Evolutionary conservation across 2,797 vertebrate species (phyloP).

Genomic region (Esox masquinongy): DNA sequence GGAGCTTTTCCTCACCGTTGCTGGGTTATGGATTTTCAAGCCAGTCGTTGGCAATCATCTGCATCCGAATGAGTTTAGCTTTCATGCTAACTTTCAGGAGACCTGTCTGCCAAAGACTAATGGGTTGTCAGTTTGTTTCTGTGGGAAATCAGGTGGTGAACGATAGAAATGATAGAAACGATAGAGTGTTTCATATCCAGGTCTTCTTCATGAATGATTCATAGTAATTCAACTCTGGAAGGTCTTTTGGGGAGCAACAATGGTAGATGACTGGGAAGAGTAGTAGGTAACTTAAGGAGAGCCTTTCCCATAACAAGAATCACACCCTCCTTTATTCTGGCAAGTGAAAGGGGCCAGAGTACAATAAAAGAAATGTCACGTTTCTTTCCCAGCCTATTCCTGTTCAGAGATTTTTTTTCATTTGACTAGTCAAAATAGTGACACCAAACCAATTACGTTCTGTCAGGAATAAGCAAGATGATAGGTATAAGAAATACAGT

Average conservation of each 20-base stretch:
- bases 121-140: neutral
- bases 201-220: constrained; percentile 48
- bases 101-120: neutral
- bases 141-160: constrained; percentile 1
- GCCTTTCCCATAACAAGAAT: constrained; percentile 38
- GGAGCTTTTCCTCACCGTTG: neutral
- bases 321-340: constrained; percentile 56
- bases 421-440: constrained; percentile 22
- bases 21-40: neutral
- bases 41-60: neutral
- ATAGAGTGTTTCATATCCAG: constrained; percentile 4
- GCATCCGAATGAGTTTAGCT: neutral
- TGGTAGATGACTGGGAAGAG: constrained; percentile 51
- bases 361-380: constrained; percentile 38
- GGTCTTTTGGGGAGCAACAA: constrained; percentile 38
- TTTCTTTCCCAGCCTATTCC: constrained; percentile 12
- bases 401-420: no score
- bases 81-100: neutral
- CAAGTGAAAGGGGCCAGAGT: constrained; percentile 56
- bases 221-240: constrained; percentile 45
- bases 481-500: neutral
- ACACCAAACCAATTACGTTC: neutral
- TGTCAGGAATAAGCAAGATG: neutral
- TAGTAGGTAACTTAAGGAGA: constrained; percentile 53
- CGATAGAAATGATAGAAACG: neutral